phyloP scores from a whole-genome alignment of 1,140 invertebrate genomes.

The Armadillidium nasatum region DNA sequence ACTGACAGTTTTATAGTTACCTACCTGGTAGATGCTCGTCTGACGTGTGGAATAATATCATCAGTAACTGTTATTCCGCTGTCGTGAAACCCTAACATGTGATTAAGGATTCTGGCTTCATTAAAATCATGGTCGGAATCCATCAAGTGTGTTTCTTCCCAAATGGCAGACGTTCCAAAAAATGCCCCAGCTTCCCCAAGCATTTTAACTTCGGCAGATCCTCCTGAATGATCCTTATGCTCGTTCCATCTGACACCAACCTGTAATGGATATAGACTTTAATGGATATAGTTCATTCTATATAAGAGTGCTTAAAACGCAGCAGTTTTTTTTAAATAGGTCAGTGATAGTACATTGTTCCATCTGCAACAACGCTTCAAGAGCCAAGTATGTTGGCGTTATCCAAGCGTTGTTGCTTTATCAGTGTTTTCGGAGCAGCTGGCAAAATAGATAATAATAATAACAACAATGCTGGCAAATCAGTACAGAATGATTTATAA shows the following conservation, averaged over 20 bases:
- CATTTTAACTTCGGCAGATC: conserved; percentile 49
- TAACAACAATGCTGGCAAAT: too few relatives aligned
- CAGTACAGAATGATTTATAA: too few relatives aligned
- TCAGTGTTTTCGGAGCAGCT: too few relatives aligned
- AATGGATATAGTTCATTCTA: too few relatives aligned
- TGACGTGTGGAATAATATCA: conserved; percentile 27
- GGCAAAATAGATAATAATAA: too few relatives aligned
- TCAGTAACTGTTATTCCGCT: conserved; percentile 9
- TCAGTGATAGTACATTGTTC: too few relatives aligned
- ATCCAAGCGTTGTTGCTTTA: too few relatives aligned
- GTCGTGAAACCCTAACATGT: conserved; percentile 38
- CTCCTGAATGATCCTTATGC: conserved; percentile 50
- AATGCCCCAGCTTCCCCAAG: conserved; percentile 49
- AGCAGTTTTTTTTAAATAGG: too few relatives aligned
- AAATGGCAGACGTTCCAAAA: conserved; percentile 49
- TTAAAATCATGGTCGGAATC: conserved; percentile 52
- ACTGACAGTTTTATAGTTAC: too few relatives aligned
- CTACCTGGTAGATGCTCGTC: conserved; percentile 36
- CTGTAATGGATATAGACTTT: conserved; percentile 24
- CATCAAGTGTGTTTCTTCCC: conserved; percentile 48
- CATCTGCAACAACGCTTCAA: too few relatives aligned
- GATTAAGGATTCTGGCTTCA: conserved; percentile 45
- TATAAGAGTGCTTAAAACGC: too few relatives aligned
- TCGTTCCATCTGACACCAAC: conserved; percentile 49
- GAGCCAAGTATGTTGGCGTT: too few relatives aligned